Percentiles rank a stretch among this genome's conserved stretches.
These are phyloP conservation scores for Nothura maculosa DNA, from an alignment of 2,797 vertebrate species.

Conservation along the genomic window DNA sequence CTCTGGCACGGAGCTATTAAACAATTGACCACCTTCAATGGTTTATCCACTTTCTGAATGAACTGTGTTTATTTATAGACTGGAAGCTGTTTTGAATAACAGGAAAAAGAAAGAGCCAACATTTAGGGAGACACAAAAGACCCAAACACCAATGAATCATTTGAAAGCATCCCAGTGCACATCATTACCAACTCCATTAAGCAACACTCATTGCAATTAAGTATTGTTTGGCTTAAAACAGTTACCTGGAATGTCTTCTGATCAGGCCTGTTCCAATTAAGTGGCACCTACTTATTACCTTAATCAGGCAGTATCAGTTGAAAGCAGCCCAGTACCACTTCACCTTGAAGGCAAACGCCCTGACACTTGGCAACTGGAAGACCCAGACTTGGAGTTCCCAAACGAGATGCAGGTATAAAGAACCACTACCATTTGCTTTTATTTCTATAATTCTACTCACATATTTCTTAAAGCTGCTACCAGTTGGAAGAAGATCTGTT, in stretches of 20 bases:
- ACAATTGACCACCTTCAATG: neutral
- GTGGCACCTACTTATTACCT: slow-evolving; percentile 61
- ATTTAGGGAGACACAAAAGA: slow-evolving; percentile 44
- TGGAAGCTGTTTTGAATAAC: slow-evolving; percentile 28
- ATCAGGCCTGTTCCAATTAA: slow-evolving; percentile 71
- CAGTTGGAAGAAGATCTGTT: slow-evolving; percentile 11
- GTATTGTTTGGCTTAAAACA: slow-evolving; percentile 72
- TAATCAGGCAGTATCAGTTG: slow-evolving; percentile 71
- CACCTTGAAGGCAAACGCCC: slow-evolving; percentile 69
- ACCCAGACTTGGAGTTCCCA: slow-evolving; percentile 18
- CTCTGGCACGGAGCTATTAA: slow-evolving; percentile 7
- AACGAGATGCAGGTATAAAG: neutral
- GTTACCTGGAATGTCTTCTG: slow-evolving; percentile 75
- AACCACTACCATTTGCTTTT: neutral
- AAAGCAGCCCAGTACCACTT: slow-evolving; percentile 61
- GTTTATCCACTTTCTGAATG: slow-evolving; percentile 14
- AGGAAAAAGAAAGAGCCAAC: slow-evolving; percentile 57
- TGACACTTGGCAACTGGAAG: slow-evolving; percentile 59
- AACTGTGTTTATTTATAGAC: slow-evolving; percentile 31
- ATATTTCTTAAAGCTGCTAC: slow-evolving; percentile 26
- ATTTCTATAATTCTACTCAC: slow-evolving; percentile 20
- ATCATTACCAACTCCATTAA: slow-evolving; percentile 65
- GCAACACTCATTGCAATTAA: slow-evolving; percentile 70
- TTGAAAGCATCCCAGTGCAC: slow-evolving; percentile 62
- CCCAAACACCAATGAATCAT: slow-evolving; percentile 65